Evolutionary conservation across 2,888 invertebrate species (phyloP), one percentile per base, ranked within the genome.

Genomic region (Endotricha flammealis): DNA sequence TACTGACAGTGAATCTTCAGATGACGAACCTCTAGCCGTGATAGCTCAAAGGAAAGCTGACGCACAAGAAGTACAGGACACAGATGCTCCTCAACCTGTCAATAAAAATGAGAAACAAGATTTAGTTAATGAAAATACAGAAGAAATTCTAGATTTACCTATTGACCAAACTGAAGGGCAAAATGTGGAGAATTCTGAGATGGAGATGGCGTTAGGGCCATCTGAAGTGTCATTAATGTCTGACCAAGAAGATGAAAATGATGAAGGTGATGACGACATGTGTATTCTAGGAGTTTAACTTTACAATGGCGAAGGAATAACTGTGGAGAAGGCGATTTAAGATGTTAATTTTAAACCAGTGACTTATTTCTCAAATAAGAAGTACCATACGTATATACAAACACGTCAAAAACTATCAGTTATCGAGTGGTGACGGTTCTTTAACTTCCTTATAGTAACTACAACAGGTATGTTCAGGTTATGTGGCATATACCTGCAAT

Each of bases 11-110:
- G 65, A 69, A 29, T 68, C 73, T 0, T 79, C 78, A 1, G 82
- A 83, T 31, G 79, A 83, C 13, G 85, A 85, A 44, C 81, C 83
- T 0, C 42, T 83, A 12, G 64, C 78, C 1, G 62, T 63, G 24
- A 67, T 63, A 48, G 66, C 56, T 3, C 73, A 63, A 46, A 65
- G 69, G 24, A 55, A 47, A 44, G 6, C 16, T 7, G 7, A 20
- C 2, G 8, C 8, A 8, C 2, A 8, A n/a, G 20, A 20, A 20
- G 8, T 4, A 6, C 4, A 16, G 16, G 4, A 16, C 4, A 16
- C 3, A 6, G 6, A 16, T 16, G 16, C 16, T 16, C 4, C 4
- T 6, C 16, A 16, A 16, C 6, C 16, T 3, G 6, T 4, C 16
- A 6, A 4, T 16, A 4, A 16, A 6, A 16, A 16, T 6, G 4